Percentiles rank a stretch among this genome's conserved stretches.
These are phyloP conservation scores for Thymelicus sylvestris DNA, from an alignment of 2,888 invertebrate species.

Conservation along the genomic window DNA sequence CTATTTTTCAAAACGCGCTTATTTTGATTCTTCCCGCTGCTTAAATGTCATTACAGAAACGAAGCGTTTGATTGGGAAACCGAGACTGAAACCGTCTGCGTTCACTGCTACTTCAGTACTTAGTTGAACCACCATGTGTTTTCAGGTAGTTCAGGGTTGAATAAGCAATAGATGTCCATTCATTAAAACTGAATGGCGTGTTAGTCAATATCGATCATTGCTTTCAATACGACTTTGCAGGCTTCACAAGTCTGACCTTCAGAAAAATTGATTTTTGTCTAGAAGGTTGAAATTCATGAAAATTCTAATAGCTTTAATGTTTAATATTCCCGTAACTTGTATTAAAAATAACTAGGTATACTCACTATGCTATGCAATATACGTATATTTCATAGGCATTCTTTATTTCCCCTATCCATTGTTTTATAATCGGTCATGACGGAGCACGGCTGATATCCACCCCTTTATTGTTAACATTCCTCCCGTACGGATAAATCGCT, in stretches of 20 bases:
- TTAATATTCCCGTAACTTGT: too few relatives aligned
- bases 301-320: too few relatives aligned
- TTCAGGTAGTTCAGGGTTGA: slow-evolving; percentile 70
- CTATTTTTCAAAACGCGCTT: background rate
- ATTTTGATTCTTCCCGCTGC: background rate
- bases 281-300: background rate
- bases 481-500: too few relatives aligned
- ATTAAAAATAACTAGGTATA: too few relatives aligned
- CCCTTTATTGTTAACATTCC: too few relatives aligned
- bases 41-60: background rate
- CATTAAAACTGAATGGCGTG: slow-evolving; percentile 45
- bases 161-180: slow-evolving; percentile 70
- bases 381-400: too few relatives aligned
- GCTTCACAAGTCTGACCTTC: background rate
- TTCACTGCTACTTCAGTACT: slow-evolving; percentile 54
- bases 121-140: slow-evolving; percentile 52
- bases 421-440: too few relatives aligned
- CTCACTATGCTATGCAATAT: too few relatives aligned
- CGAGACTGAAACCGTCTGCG: slow-evolving; percentile 21
- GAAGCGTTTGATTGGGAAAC: background rate
- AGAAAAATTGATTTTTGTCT: background rate
- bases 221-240: slow-evolving; percentile 14
- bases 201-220: slow-evolving; percentile 30
- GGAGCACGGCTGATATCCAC: too few relatives aligned
- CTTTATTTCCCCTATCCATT: too few relatives aligned